phyloP scores from a whole-genome alignment of 2,888 invertebrate genomes.

The Halictus ligatus region DNA sequence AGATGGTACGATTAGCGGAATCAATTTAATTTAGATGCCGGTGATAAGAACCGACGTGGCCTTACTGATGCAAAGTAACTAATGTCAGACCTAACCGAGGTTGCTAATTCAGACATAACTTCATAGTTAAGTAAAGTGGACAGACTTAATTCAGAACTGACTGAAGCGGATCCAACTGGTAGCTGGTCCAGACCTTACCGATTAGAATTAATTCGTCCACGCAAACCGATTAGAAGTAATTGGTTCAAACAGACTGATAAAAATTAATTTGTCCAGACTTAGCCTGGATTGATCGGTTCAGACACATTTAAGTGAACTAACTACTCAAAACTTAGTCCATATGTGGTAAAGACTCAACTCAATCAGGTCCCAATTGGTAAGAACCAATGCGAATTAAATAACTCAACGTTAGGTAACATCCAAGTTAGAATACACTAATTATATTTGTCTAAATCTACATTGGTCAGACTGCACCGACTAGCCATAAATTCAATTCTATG shows the following conservation, averaged over 20 bases:
- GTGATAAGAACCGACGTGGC: not conserved
- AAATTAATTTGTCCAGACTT: too few species aligned
- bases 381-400: too few species aligned
- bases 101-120: not conserved
- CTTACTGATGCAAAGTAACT: not conserved
- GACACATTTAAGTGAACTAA: too few species aligned
- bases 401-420: too few species aligned
- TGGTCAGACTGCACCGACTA: not conserved
- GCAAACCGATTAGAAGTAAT: not conserved
- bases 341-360: too few species aligned
- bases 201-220: not conserved
- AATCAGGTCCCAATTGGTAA: too few species aligned
- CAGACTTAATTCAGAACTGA: not conserved
- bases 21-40: too few species aligned
- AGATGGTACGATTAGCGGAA: not conserved
- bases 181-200: not conserved
- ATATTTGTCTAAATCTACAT: too few species aligned
- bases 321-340: too few species aligned
- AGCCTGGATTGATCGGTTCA: too few species aligned
- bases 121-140: not conserved
- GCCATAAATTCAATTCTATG: not conserved
- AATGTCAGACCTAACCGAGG: not conserved
- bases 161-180: not conserved
- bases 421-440: too few species aligned
- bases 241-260: not conserved